Percentiles rank a stretch among this genome's conserved stretches.
These are phyloP conservation scores for Myripristis jacobus DNA, from an alignment of 2,797 vertebrate genomes.

Conservation along the genomic window DNA sequence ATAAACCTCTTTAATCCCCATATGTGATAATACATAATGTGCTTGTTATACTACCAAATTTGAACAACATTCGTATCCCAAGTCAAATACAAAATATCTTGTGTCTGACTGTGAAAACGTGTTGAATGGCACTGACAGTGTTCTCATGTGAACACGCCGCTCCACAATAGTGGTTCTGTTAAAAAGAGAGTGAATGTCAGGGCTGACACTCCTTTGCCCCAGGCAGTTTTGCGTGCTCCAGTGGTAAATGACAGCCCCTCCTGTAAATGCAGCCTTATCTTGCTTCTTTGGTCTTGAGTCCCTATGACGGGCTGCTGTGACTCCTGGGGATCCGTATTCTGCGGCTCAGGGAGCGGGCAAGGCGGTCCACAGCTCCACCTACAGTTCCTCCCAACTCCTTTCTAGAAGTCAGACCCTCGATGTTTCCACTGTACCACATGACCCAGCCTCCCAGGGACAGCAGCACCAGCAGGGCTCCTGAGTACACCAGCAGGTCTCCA, in stretches of 20 bases:
- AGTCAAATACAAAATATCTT: not conserved
- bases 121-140: not conserved
- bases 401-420: constrained; percentile 86
- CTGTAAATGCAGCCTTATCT: not conserved
- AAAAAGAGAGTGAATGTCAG: not conserved
- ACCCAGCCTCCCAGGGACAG: constrained; percentile 91
- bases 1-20: constrained; percentile 22
- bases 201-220: constrained; percentile 20
- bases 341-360: constrained; percentile 87
- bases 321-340: constrained; percentile 72
- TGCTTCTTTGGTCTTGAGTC: not conserved
- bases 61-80: too few relatives aligned
- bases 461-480: constrained; percentile 88
- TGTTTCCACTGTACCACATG: constrained; percentile 94
- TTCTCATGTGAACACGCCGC: not conserved
- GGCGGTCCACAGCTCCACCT: constrained; percentile 83
- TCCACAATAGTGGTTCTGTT: not conserved
- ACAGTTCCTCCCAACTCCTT: constrained; percentile 80
- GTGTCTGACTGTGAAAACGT: not conserved
- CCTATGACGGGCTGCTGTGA: constrained; percentile 70
- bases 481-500: constrained; percentile 91
- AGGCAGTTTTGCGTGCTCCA: constrained; percentile 1
- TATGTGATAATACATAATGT: not conserved
- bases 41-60: not conserved
- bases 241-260: not conserved